Evolutionary conservation across 2,797 vertebrate species (phyloP).

Genomic region (Pipistrellus pipistrellus): DNA sequence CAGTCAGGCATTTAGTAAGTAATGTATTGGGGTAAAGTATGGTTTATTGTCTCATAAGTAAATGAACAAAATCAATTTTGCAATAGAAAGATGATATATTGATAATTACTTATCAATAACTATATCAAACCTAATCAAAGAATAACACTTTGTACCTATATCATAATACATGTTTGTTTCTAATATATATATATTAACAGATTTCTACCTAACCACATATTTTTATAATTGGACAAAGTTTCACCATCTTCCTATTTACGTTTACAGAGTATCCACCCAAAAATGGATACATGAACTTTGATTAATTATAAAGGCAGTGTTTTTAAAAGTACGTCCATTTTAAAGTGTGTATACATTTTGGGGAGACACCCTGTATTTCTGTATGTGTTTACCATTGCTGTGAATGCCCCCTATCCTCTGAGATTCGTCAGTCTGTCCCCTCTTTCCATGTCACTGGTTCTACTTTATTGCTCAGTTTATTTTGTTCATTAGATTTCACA

Average conservation of each 20-base stretch:
- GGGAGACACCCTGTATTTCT: not conserved
- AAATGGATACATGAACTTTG: no score
- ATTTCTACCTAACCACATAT: not conserved
- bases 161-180: not conserved
- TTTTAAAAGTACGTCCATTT: no score
- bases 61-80: not conserved
- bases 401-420: no score
- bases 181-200: not conserved
- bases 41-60: not conserved
- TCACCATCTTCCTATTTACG: not conserved
- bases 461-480: not conserved
- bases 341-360: no score
- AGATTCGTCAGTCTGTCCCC: not conserved
- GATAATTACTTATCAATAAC: no score
- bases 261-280: no score
- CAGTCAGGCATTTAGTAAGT: not conserved
- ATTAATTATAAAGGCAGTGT: no score
- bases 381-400: not conserved
- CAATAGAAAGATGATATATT: not conserved
- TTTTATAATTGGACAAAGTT: not conserved
- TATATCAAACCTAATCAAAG: not conserved
- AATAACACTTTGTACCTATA: not conserved
- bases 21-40: not conserved
- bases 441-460: not conserved
- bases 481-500: not conserved